These are phyloP conservation scores for Amyelois transitella DNA, from an alignment of 1,140 invertebrate species.

Conservation along the genomic window DNA sequence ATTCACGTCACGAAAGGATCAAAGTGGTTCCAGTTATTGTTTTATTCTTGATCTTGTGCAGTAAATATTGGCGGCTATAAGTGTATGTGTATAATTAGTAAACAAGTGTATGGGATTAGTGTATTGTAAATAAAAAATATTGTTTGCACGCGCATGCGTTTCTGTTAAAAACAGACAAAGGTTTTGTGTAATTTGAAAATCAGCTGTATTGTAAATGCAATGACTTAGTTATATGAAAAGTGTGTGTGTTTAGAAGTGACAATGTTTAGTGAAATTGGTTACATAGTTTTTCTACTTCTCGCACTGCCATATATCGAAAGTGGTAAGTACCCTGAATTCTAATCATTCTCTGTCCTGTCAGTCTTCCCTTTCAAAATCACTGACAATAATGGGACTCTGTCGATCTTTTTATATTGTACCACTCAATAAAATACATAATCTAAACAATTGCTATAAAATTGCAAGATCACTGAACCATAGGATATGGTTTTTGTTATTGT, in stretches of 20 bases:
- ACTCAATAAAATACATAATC: no score
- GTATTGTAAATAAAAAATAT: conserved; percentile 74
- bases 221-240: conserved; percentile 69
- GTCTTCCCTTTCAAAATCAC: not conserved
- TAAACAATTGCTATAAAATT: no score
- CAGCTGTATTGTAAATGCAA: conserved; percentile 73
- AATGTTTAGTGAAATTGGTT: conserved; percentile 78
- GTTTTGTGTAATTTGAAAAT: conserved; percentile 75
- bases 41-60: not conserved
- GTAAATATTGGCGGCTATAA: conserved; percentile 3
- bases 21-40: conserved; percentile 32
- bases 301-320: conserved; percentile 76
- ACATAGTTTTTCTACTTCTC: conserved; percentile 74
- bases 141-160: conserved; percentile 71
- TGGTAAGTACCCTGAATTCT: conserved; percentile 58
- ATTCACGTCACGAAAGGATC: not conserved
- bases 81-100: conserved; percentile 2
- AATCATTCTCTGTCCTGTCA: not conserved
- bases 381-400: conserved; percentile 16
- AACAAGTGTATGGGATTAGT: conserved; percentile 21
- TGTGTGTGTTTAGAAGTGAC: conserved; percentile 68
- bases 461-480: no score
- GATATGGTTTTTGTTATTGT: no score
- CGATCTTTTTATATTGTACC: not conserved
- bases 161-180: conserved; percentile 74